These are phyloP conservation scores for Nemapogon koenigi DNA, from an alignment of 2,888 invertebrate species.

Conservation along the genomic window DNA sequence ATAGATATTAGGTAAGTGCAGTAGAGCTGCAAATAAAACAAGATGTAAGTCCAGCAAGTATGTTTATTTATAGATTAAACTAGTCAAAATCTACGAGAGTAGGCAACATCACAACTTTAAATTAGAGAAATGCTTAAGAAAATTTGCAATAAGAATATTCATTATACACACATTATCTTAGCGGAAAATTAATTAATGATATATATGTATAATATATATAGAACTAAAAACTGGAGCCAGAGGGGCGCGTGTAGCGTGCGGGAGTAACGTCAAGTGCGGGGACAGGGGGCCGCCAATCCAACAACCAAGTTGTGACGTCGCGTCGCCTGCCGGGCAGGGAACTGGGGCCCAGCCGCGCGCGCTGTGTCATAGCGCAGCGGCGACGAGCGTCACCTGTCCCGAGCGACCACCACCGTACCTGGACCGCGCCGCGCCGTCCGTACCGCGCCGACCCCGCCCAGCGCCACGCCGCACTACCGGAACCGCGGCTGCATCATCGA, in stretches of 20 bases:
- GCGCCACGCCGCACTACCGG: constrained; percentile 68
- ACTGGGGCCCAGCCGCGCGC: constrained; percentile 59
- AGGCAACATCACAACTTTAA: constrained; percentile 61
- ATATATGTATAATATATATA: no score
- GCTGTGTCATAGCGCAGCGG: constrained; percentile 12
- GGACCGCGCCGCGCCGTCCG: neutral
- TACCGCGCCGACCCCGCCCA: neutral
- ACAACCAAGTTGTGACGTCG: constrained; percentile 61
- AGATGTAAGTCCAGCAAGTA: constrained; percentile 53
- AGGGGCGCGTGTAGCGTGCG: no score
- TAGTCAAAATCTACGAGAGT: constrained; percentile 64
- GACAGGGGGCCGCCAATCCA: constrained; percentile 65
- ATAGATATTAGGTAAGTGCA: no score
- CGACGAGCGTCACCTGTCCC: constrained; percentile 3
- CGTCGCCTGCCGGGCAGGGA: constrained; percentile 61
- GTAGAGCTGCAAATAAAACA: constrained; percentile 4
- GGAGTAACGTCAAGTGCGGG: no score
- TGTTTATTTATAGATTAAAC: constrained; percentile 62
- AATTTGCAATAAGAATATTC: constrained; percentile 43
- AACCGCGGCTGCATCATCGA: constrained; percentile 85
- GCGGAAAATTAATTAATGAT: neutral
- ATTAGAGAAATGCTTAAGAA: constrained; percentile 54
- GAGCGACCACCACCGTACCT: neutral
- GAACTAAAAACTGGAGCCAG: no score
- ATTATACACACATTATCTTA: constrained; percentile 44